These are phyloP conservation scores for Sorex fumeus DNA, from an alignment of 2,113 vertebrate species.

Conservation along the genomic window DNA sequence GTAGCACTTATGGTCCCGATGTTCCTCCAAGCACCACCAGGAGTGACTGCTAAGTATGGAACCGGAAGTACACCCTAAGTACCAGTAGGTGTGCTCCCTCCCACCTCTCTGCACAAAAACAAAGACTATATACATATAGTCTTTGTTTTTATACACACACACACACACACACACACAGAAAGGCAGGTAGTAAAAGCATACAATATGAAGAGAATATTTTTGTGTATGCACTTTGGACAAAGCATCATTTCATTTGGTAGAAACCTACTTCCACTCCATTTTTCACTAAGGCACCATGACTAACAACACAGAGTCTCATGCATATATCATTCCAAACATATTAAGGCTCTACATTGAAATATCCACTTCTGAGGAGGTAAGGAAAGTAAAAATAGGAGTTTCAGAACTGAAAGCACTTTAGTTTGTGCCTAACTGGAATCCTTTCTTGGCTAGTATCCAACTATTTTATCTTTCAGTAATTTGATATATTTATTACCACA, in stretches of 20 bases:
- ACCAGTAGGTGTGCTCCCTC: too few species aligned
- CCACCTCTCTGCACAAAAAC: too few species aligned
- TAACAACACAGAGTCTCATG: too few species aligned
- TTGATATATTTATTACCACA: constrained; percentile 36
- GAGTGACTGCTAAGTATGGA: too few species aligned
- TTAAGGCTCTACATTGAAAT: constrained; percentile 2
- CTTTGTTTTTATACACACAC: too few species aligned
- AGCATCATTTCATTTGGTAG: neutral
- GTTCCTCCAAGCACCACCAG: too few species aligned
- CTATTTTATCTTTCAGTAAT: constrained; percentile 57
- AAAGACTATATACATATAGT: too few species aligned
- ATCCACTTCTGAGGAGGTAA: neutral
- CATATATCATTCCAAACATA: neutral
- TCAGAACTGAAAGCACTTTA: constrained; percentile 55
- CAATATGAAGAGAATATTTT: neutral
- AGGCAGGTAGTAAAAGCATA: neutral
- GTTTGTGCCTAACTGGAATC: constrained; percentile 56
- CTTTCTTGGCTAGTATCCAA: constrained; percentile 66
- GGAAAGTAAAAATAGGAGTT: constrained; percentile 53
- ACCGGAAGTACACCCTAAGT: too few species aligned
- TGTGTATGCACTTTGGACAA: neutral
- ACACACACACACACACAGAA: too few species aligned
- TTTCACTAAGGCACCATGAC: too few species aligned
- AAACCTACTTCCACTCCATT: neutral
- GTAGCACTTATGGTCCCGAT: too few species aligned